Evolutionary conservation across 2,113 vertebrate genomes (phyloP).

Genomic region (Pantherophis guttatus): DNA sequence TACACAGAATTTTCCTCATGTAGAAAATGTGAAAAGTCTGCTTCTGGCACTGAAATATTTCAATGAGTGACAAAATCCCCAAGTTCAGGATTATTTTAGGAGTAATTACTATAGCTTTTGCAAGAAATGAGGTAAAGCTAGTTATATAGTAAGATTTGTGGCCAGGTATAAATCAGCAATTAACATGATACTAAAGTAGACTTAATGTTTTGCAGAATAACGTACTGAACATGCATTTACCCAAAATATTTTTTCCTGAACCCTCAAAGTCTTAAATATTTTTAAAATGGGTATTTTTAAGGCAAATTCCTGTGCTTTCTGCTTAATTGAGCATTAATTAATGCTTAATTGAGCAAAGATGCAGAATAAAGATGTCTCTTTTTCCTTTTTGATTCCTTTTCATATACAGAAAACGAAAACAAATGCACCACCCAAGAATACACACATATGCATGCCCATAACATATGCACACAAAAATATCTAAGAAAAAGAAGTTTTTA

Average conservation of each 20-base stretch:
- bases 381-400: background rate
- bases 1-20: background rate
- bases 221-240: background rate
- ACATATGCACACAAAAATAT: background rate
- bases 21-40: background rate
- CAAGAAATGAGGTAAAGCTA: background rate
- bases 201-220: background rate
- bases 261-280: background rate
- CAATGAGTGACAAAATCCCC: background rate
- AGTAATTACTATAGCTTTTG: background rate
- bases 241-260: background rate
- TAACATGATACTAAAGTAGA: background rate
- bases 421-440: background rate
- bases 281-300: background rate
- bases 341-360: background rate
- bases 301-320: background rate
- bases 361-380: background rate
- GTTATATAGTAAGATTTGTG: background rate
- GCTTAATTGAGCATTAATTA: background rate
- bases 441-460: background rate
- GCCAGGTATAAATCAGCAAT: background rate
- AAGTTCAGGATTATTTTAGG: background rate
- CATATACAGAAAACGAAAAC: background rate
- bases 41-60: background rate
- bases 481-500: background rate